Evolutionary conservation across 1,140 invertebrate genomes (phyloP).

Genomic region (Cotesia typhae): DNA sequence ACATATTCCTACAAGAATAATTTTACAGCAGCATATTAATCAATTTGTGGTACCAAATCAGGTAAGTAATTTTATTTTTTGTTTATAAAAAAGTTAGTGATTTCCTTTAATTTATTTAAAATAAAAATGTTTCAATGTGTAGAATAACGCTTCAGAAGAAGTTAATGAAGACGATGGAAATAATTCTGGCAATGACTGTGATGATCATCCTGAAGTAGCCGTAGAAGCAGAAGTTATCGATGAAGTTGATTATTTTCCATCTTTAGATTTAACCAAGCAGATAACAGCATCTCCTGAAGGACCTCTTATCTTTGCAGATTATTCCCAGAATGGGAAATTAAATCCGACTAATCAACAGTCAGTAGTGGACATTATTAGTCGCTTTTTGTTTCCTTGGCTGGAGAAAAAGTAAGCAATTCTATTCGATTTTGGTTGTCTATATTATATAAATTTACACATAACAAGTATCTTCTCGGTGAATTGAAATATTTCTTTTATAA

Average conservation of each 20-base stretch:
- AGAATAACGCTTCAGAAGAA: neutral
- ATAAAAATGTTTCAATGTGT: neutral
- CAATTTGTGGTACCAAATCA: neutral
- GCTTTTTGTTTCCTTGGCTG: slow-evolving; percentile 11
- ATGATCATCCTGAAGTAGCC: neutral
- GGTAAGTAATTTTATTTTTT: neutral
- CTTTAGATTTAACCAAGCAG: neutral
- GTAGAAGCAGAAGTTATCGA: neutral
- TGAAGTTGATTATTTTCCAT: slow-evolving; percentile 5
- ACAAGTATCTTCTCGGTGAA: too few species aligned
- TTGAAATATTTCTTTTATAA: too few species aligned
- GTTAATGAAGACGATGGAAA: neutral
- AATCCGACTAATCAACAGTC: slow-evolving; percentile 5
- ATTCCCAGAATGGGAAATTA: neutral
- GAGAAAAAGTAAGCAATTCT: neutral
- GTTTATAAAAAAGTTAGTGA: neutral
- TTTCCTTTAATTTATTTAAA: neutral
- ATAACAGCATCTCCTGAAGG: slow-evolving; percentile 2
- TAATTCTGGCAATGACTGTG: neutral
- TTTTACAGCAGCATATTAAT: neutral
- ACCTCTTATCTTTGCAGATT: neutral
- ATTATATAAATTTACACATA: neutral
- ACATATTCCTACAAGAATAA: neutral
- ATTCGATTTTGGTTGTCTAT: neutral
- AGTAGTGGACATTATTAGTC: slow-evolving; percentile 8